Base-by-base conservation (phyloP, 2,888 invertebrate species). In the Yponomeuta sedellus region DNA sequence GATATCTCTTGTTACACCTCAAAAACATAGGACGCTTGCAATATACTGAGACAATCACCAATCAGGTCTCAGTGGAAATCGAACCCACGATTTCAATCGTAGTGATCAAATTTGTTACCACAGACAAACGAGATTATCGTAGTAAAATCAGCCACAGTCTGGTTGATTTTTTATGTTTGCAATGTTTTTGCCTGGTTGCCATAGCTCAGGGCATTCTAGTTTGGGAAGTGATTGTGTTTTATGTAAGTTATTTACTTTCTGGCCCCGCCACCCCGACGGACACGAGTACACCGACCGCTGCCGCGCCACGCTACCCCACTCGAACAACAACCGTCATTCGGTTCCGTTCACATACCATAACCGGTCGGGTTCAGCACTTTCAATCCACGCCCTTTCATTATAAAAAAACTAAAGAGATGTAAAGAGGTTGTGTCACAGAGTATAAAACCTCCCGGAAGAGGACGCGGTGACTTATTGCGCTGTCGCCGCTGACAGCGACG, bases 341-440 rank as follows among this genome's bases (percentile, higher is more conserved):
- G 81, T 86, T 84, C 82, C 86, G 80, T 77, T 85, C 87, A 81
- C 85, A 91, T 89, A 88, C 89, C 89, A 87, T 81, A 87, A 87
- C 85, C 88, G 91, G 90, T 92, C 86, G 93, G 91, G 85, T 89
- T 76, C 80, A 79, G 75, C 66, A 66, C 66, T 64, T 66, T 68
- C 28, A 66, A 34, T 16, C 19, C 40, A 66, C 52, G 61, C 44
- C 62, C 64, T 64, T 52, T 52, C 44, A 52, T 52, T 16, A 52
- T n/a, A 52, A 52, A 52, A 52, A 52, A 52, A 52, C 44, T 52
- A 1, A 16, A 52, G 16, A 52, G 12, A 52, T 52, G 44, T 40
- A 66, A 19, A 12, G 28, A 64, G 52, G 56, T 65, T 44, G 63
- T 68, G 66, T 61, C 40, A 64, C 65, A 66, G n/a, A 25, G 69